Evolutionary conservation across 35 echinoderm and acorn worm species (phyloP), one percentile per base, ranked within the genome.

Genomic region (Acanthaster planci): DNA sequence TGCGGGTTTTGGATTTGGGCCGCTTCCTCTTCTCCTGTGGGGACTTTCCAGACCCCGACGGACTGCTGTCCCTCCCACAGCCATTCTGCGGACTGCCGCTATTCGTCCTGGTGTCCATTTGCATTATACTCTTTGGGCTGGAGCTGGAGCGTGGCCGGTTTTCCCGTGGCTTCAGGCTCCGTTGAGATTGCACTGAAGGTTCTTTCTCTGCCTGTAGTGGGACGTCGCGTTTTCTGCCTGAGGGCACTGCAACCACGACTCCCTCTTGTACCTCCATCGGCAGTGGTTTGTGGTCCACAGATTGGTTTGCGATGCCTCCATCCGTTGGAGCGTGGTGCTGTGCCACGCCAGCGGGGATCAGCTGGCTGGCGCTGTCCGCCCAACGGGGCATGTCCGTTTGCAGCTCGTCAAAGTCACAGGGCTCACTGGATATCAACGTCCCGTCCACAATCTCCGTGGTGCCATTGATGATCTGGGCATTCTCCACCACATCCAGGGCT

Each of bases 341-440:
- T 1, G 81, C 53, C 9, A 57, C 51, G 35, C 53, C 56, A 31
- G 51, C 59, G 37, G 53, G 81, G 19, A 83, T 36, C 52, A 83
- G 37, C 30, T 72, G 82, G 19, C 58, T 87, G 38, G 93, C 89
- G 38, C 84, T 95, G 37, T 95, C 90, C 12, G 93, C 90, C 93
- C 93, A 95, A 19, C 90, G 88, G 0, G 93, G 93, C 80, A 95
- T 76, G 60, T 95, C 93, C 40, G 89, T 83, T 27, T 90, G 64
- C 51, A 95, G 64, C 52, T 95, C 93, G 42, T 93, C 91, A 72
- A 72, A 72, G 30, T 72, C 64, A 51, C 81, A 83, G 34, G 81
- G 38, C 27, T 83, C 81, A 10, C 81, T 59, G 21, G 53, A 67
- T 40, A 89, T 76, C 21, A 89, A 76, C 18, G 79, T 68, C 31